Percentiles rank a stretch among this genome's conserved stretches.
Conservation (phyloP, 2,888 invertebrate genomes). For the Trachelus tabidus region DNA sequence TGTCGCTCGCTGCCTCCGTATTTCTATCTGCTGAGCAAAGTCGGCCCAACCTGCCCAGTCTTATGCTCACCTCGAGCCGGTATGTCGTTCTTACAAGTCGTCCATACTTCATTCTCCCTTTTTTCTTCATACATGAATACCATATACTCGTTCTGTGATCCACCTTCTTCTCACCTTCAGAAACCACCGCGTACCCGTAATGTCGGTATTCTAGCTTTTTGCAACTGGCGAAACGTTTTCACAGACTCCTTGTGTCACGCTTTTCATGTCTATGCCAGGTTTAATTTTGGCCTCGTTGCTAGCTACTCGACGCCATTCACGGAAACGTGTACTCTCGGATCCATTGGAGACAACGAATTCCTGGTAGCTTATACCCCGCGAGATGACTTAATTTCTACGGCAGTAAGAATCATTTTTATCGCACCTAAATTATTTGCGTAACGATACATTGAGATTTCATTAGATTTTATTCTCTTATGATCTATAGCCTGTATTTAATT, state of each 20-base stretch:
- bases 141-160: neutral
- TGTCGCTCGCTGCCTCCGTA: constrained; percentile 30
- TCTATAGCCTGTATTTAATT: neutral
- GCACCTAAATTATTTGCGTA: no score
- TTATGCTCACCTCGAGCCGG: constrained; percentile 27
- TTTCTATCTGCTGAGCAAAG: constrained; percentile 18
- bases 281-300: neutral
- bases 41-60: constrained; percentile 32
- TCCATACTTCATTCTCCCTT: neutral
- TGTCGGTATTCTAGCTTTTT: neutral
- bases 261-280: neutral
- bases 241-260: neutral
- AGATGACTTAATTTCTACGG: neutral
- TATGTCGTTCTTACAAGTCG: neutral
- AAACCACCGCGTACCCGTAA: neutral
- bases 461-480: no score
- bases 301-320: neutral
- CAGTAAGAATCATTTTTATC: no score
- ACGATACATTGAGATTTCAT: no score
- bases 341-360: neutral
- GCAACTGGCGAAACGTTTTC: neutral
- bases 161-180: neutral
- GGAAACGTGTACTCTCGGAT: neutral
- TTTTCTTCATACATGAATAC: neutral
- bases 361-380: neutral